phyloP scores from a whole-genome alignment of 37 sponge, comb jelly and placozoan species.

The Mnemiopsis leidyi region DNA sequence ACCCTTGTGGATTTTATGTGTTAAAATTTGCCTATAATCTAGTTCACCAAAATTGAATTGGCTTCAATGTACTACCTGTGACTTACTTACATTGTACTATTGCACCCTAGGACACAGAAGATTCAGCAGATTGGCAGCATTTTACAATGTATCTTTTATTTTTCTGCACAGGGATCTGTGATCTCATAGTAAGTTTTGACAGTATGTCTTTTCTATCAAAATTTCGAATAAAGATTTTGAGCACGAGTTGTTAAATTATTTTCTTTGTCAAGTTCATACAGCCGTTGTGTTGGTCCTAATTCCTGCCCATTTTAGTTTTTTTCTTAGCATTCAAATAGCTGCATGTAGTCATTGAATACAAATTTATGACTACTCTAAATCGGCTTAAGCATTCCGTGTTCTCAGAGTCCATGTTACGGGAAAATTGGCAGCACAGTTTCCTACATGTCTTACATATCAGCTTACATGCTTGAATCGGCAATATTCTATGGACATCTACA shows the following conservation, averaged over 20 bases:
- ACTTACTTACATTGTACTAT: neutral
- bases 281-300: neutral
- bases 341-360: too few relatives aligned
- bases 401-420: slow-evolving; percentile 4
- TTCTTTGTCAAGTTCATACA: too few relatives aligned
- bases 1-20: neutral
- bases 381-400: neutral
- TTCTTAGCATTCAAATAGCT: too few relatives aligned
- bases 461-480: neutral
- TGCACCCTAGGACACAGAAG: neutral
- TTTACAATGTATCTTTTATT: slow-evolving; percentile 17
- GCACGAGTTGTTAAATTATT: too few relatives aligned
- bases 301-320: neutral
- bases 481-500: neutral
- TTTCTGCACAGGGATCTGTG: neutral
- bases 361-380: too few relatives aligned
- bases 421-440: neutral
- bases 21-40: neutral
- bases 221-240: too few relatives aligned
- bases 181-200: neutral
- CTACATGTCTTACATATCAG: slow-evolving; percentile 17
- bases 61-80: neutral
- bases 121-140: slow-evolving; percentile 37
- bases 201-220: neutral
- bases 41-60: neutral